phyloP scores from a whole-genome alignment of 1,140 invertebrate genomes.

The Chironomus tepperi region DNA sequence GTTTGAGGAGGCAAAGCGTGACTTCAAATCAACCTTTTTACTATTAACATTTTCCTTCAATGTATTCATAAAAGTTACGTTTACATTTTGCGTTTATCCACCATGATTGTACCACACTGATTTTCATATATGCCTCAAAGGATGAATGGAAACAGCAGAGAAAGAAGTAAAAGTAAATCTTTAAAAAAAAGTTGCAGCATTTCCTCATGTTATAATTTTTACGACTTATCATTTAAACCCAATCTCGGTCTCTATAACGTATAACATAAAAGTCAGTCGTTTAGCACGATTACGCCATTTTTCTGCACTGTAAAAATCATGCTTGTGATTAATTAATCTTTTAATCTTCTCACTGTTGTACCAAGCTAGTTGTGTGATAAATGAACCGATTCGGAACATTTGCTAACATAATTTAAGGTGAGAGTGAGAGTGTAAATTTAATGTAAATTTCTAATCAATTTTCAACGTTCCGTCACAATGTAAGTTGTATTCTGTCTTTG shows the following conservation, averaged over 20 bases:
- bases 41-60: too few species aligned
- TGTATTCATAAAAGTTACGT: too few species aligned
- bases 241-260: not conserved
- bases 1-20: not conserved
- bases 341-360: not conserved
- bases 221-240: conserved; percentile 7
- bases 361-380: not conserved
- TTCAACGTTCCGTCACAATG: too few species aligned
- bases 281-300: conserved; percentile 12
- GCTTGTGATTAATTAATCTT: not conserved
- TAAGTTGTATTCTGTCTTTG: too few species aligned
- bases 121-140: not conserved
- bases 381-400: conserved; percentile 1
- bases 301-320: not conserved
- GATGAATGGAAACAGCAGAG: too few species aligned
- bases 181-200: not conserved
- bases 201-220: conserved; percentile 9
- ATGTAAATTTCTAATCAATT: too few species aligned
- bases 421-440: too few species aligned
- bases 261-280: not conserved
- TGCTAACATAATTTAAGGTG: not conserved
- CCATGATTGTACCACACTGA: too few species aligned
- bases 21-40: not conserved
- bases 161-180: not conserved
- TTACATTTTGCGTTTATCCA: too few species aligned